Evolutionary conservation across 2,113 vertebrate genomes (phyloP).

Genomic region (Balaenoptera acutorostrata): DNA sequence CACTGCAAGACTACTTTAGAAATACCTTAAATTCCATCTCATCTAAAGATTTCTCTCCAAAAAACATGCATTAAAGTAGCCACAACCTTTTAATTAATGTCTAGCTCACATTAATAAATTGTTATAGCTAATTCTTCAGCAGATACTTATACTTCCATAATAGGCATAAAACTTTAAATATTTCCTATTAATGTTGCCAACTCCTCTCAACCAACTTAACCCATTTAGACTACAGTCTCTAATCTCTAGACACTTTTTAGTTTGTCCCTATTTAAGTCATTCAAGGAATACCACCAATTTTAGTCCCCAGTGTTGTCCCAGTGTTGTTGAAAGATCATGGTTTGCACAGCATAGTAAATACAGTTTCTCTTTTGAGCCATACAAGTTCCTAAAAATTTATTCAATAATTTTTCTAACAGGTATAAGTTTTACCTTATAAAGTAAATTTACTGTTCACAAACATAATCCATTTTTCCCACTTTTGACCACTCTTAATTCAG

Average conservation of each 20-base stretch:
- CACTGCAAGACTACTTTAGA: neutral
- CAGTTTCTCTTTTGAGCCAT: neutral
- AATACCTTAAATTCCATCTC: neutral
- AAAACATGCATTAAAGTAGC: neutral
- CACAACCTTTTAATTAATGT: neutral
- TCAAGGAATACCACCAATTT: neutral
- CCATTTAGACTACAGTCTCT: neutral
- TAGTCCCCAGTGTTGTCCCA: neutral
- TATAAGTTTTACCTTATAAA: neutral
- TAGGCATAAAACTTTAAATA: neutral
- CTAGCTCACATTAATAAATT: neutral
- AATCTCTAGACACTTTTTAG: neutral
- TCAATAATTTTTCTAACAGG: neutral
- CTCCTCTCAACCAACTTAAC: neutral
- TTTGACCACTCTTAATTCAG: neutral
- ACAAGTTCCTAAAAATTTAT: neutral
- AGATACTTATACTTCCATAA: neutral
- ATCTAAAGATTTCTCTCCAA: neutral
- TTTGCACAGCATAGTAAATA: neutral
- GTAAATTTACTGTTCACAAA: constrained; percentile 13
- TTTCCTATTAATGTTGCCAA: neutral
- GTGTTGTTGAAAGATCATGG: neutral
- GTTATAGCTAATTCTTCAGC: neutral
- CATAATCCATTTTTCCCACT: neutral
- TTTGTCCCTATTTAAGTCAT: constrained; percentile 6